These are phyloP conservation scores for Melanaphis sacchari DNA, from an alignment of 1,140 invertebrate species.

Conservation along the genomic window DNA sequence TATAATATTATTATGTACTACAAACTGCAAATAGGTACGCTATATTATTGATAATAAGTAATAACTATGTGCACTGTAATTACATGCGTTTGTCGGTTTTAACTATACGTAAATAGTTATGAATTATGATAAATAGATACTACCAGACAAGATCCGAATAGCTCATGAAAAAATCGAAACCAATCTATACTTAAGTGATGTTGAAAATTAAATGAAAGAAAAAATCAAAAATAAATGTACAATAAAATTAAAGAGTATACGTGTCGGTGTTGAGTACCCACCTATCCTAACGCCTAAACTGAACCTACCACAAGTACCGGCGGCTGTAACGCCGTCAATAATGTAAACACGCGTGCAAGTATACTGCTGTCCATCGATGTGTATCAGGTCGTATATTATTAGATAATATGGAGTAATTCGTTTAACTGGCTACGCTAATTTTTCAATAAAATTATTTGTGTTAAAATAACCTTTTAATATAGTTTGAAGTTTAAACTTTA, in stretches of 20 bases:
- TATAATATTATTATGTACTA: not conserved
- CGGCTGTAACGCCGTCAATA: not conserved
- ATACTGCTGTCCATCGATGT: no score
- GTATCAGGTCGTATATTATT: no score
- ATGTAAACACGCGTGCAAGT: not conserved
- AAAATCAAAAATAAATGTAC: not conserved
- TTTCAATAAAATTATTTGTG: no score
- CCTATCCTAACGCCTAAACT: no score
- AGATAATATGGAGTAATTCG: no score
- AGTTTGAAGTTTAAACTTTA: no score
- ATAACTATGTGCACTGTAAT: no score
- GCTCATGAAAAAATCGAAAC: not conserved
- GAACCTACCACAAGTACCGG: no score
- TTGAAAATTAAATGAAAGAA: slow-evolving; percentile 23
- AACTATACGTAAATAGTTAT: not conserved
- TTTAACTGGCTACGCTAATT: no score
- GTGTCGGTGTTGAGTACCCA: not conserved
- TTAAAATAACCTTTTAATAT: no score
- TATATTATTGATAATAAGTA: no score
- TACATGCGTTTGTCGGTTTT: not conserved
- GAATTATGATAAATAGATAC: not conserved
- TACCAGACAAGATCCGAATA: not conserved
- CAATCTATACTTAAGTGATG: not conserved
- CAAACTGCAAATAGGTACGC: no score
- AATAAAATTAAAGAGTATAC: not conserved